Base-by-base conservation (phyloP, 1,140 invertebrate genomes). In the Rhopalosiphum maidis region DNA sequence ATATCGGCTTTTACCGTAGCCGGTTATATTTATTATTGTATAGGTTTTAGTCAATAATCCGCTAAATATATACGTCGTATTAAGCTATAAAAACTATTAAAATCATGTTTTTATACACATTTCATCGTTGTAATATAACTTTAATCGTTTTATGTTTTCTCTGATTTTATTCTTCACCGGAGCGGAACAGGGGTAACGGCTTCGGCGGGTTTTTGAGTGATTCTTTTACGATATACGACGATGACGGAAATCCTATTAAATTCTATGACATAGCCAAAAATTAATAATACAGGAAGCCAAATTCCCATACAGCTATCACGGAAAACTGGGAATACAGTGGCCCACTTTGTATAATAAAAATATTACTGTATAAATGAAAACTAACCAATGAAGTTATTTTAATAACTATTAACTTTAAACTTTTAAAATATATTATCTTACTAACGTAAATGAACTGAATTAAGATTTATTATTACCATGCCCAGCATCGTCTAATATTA, bases 181-280 rank as follows among this genome's bases (percentile, higher is more conserved):
- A 77, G 30, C 60, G 60, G 60, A 77, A 68, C 30, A 77, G n/a
- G 60, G 60, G 60, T 77, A 77, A 77, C 60, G 30, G 30, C 30
- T 77, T 77, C 60, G 60, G 60, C 60, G 60, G 60, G 30, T 77
- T 77, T n/a, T 77, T n/a, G 15, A 77, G 60, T 77, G 60, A 77
- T 77, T 77, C 60, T 77, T 8, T 77, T 6, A 35, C 60, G 30
- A 77, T 77, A 77, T n/a, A 77, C n/a, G 60, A n/a, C 60, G 60
- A n/a, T 77, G 60, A 77, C 60, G 60, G 60, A 77, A 77, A 77
- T 77, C 60, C 30, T 77, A 77, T 77, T 77, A 77, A 77, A 77
- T 77, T 77, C 30, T 77, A 77, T 77, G 60, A 77, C 60, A 77
- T 77, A n/a, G 60, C n/a, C 30, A 77, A 77, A 77, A 77, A 77